Conservation (phyloP, 2,888 invertebrate species). For the Dicroscelio sp. region DNA sequence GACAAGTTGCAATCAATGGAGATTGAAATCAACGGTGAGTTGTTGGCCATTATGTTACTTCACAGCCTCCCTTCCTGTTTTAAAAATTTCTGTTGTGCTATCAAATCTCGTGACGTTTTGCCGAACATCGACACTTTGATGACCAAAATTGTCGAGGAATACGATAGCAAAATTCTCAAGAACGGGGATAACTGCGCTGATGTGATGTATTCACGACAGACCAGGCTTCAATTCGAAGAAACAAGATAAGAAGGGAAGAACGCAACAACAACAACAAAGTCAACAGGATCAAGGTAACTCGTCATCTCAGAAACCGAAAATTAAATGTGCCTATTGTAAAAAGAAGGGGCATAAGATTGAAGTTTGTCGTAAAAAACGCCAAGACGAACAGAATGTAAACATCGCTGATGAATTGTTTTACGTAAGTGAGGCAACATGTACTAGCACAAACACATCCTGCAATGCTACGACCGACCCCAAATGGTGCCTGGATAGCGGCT, state of each 20-base stretch:
- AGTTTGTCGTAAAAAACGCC: constrained; percentile 22
- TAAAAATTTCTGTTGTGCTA: constrained; percentile 48
- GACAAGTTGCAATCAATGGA: constrained; percentile 28
- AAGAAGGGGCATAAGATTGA: constrained; percentile 31
- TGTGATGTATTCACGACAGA: constrained; percentile 38
- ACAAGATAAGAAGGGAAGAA: not conserved
- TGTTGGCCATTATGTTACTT: constrained; percentile 28
- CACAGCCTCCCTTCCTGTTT: constrained; percentile 32
- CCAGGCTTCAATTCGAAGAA: not conserved
- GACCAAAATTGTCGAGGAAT: not conserved
- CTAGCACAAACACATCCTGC: not conserved
- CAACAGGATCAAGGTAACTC: not conserved
- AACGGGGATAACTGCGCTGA: not conserved
- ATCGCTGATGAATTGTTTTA: constrained; percentile 15
- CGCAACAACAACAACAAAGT: not conserved
- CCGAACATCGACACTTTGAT: constrained; percentile 47
- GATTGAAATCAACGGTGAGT: constrained; percentile 30
- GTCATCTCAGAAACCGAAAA: not conserved
- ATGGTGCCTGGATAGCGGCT: constrained; percentile 57
- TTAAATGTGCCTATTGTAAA: constrained; percentile 39
- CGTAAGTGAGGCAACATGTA: not conserved
- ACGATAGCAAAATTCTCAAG: constrained; percentile 14
- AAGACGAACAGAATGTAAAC: constrained; percentile 42
- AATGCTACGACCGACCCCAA: not conserved
- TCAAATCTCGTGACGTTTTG: constrained; percentile 54